Base-by-base conservation (phyloP, 53 echinoderm and acorn worm species). In the Stichopus horrens region DNA sequence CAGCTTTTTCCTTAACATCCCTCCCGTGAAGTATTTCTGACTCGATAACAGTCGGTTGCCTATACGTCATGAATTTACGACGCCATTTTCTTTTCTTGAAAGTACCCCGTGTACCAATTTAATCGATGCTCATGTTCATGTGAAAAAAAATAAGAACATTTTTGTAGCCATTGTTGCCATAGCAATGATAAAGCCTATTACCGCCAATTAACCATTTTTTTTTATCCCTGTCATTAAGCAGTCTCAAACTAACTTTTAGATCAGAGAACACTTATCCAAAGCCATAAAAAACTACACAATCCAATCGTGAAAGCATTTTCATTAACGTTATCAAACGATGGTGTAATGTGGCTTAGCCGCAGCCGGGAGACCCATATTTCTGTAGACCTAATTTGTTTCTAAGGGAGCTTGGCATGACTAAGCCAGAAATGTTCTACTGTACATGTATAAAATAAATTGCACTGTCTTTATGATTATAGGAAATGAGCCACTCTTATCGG, bases 341-440 rank as follows among this genome's bases (percentile, higher is more conserved):
- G n/a, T 71, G 7, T 13, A 16, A 71, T 71, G 71, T 71, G 19
- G 14, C 18, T 20, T 71, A 71, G 14, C 71, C 19, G 71, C 8
- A 8, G 11, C 71, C 71, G n/a, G 71, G 18, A 71, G 71, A 71
- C 71, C 71, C 71, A 71, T 18, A n/a, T 71, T 71, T 7, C 7
- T 71, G 71, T 71, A 71, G 71, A 71, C 16, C 19, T 71, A 71
- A 71, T 71, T 16, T 20, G 71, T 71, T 71, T 71, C 71, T 71
- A 71, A 71, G 71, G 18, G 71, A 71, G 71, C 7, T 71, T 71
- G 71, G 7, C 71, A 71, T 71, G 71, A 71, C 19, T 71, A 13
- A 63, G 63, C 63, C 11, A 37, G 37, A 37, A 37, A 37, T 37
- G 37, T 37, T 37, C 37, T 37, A 37, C 37, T 37, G 37, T 37